Evolutionary conservation across 37 sponge, comb jelly and placozoan genomes (phyloP).

Genomic region (Cliona cf. orientalis): DNA sequence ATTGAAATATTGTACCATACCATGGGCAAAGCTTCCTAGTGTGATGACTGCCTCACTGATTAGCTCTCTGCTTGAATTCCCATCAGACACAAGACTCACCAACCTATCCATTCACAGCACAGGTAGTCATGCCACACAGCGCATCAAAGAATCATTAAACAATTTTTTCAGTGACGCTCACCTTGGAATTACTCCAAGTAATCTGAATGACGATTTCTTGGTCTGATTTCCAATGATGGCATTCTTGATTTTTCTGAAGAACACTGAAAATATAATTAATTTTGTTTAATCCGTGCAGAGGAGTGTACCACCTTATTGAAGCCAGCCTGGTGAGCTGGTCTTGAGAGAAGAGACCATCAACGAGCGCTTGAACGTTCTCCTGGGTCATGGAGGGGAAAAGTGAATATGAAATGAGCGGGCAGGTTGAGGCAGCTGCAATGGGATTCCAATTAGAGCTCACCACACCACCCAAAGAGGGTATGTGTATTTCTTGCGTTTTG

Average conservation of each 20-base stretch:
- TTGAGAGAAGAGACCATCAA: conserved; percentile 37
- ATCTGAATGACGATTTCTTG: conserved; percentile 33
- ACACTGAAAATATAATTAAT: background rate
- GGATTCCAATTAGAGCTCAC: too few relatives aligned
- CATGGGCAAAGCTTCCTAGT: conserved; percentile 61
- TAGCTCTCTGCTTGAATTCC: conserved; percentile 7
- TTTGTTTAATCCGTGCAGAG: background rate
- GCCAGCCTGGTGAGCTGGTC: conserved; percentile 14
- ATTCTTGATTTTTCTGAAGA: conserved; percentile 48
- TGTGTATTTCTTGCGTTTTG: too few relatives aligned
- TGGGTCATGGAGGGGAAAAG: background rate
- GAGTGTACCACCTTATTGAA: conserved; percentile 12
- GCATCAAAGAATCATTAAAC: background rate
- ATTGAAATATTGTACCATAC: background rate
- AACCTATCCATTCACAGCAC: conserved; percentile 16
- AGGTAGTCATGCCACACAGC: background rate
- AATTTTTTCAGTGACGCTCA: background rate
- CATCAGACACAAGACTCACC: conserved; percentile 30
- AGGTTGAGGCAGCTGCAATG: too few relatives aligned
- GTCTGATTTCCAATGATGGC: conserved; percentile 47
- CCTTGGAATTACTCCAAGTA: conserved; percentile 48
- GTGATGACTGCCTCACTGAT: conserved; percentile 36
- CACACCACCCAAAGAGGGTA: too few relatives aligned
- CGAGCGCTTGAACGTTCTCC: conserved; percentile 36
- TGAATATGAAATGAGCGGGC: too few relatives aligned